These are phyloP conservation scores for Drosophila subsilvestris DNA, from an alignment of 2,888 invertebrate species.

Conservation along the genomic window DNA sequence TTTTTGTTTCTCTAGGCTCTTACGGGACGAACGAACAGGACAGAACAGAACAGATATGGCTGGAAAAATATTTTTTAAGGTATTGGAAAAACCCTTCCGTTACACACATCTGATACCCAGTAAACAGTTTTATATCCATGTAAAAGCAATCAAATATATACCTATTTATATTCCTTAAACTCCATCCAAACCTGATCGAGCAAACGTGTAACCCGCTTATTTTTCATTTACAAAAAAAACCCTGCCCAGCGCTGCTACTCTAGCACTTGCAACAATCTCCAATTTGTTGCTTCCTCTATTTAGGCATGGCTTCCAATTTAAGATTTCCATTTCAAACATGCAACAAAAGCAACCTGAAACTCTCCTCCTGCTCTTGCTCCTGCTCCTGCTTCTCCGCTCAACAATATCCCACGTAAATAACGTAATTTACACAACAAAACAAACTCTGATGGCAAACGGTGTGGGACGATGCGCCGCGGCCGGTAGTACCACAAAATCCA, in stretches of 20 bases:
- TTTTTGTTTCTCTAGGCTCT: no score
- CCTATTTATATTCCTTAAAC: not conserved
- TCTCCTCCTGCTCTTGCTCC: conserved; percentile 1
- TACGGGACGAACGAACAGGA: not conserved
- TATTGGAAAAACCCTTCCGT: not conserved
- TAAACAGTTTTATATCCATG: no score
- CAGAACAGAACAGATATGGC: no score
- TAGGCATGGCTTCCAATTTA: conserved; percentile 31
- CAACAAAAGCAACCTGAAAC: conserved; percentile 44
- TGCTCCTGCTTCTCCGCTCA: no score
- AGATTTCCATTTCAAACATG: conserved; percentile 20
- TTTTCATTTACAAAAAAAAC: no score
- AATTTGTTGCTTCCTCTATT: conserved; percentile 12
- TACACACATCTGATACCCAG: no score
- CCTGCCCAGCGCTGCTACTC: not conserved
- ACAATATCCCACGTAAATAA: conserved; percentile 69
- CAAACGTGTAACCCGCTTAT: not conserved
- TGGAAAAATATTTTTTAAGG: not conserved
- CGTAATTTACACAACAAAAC: conserved; percentile 78
- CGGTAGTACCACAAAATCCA: conserved; percentile 31
- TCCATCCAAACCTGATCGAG: not conserved
- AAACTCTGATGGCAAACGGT: conserved; percentile 48
- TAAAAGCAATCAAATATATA: not conserved
- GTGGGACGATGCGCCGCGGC: not conserved
- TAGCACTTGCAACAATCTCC: conserved; percentile 24